A percentile compares a stretch with the other conserved stretches of the same genome.
phyloP scores from a whole-genome alignment of 2,797 vertebrate genomes.

The Enteromius afrohamiltoni region DNA sequence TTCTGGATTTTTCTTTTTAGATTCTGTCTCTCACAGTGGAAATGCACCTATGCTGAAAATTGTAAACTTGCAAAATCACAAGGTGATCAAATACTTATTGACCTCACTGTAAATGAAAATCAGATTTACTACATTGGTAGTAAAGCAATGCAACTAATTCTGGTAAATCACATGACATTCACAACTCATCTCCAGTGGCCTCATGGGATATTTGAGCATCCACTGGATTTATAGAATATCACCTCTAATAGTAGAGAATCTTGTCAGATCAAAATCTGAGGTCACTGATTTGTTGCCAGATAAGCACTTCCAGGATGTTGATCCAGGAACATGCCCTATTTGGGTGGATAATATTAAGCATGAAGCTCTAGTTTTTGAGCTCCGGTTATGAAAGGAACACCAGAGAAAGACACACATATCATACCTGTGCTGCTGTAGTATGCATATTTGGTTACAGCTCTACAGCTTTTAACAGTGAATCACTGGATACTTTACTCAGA shows the following conservation, averaged over 20 bases:
- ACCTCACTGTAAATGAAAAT: background rate
- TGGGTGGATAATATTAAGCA: background rate
- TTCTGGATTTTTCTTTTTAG: too few relatives aligned
- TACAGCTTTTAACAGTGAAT: background rate
- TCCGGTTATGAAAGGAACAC: slow-evolving; percentile 27
- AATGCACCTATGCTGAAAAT: too few relatives aligned
- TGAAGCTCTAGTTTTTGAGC: background rate
- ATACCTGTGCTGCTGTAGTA: slow-evolving; percentile 85
- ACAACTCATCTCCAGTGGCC: background rate
- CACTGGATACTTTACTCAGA: background rate
- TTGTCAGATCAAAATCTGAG: background rate
- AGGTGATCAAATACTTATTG: too few relatives aligned
- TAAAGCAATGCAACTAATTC: background rate
- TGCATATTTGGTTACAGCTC: background rate
- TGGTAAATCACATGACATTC: background rate
- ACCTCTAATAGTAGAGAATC: background rate
- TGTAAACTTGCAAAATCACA: too few relatives aligned
- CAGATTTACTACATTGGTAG: background rate
- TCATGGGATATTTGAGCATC: background rate
- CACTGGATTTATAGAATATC: background rate
- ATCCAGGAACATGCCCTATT: slow-evolving; percentile 15
- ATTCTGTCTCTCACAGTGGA: too few relatives aligned
- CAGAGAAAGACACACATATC: slow-evolving; percentile 40
- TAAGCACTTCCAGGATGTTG: slow-evolving; percentile 7
- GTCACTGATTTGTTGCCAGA: background rate